phyloP scores from a whole-genome alignment of 2,888 invertebrate genomes.

The Cacoxenus indagator region DNA sequence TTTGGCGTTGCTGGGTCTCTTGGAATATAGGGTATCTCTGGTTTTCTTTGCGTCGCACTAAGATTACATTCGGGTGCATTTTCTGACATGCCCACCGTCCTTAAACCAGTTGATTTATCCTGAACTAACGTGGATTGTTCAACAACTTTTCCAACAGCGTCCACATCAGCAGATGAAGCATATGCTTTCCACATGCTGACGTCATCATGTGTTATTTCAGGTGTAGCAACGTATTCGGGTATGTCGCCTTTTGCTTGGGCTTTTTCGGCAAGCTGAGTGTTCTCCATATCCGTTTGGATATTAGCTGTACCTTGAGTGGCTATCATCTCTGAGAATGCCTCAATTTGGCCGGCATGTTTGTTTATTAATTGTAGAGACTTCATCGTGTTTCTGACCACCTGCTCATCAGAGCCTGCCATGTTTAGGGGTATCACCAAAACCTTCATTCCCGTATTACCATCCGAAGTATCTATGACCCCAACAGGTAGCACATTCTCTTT shows the following conservation, averaged over 20 bases:
- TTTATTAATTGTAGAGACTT: slow-evolving; percentile 50
- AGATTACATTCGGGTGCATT: too few species aligned
- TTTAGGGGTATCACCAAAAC: slow-evolving; percentile 59
- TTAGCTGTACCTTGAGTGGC: slow-evolving; percentile 21
- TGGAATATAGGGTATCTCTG: too few species aligned
- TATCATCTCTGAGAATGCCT: slow-evolving; percentile 42
- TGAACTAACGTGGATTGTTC: background rate
- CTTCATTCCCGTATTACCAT: slow-evolving; percentile 39
- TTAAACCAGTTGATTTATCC: too few species aligned
- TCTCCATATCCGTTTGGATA: background rate
- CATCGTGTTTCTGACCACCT: slow-evolving; percentile 46
- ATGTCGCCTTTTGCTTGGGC: background rate
- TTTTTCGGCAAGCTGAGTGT: background rate
- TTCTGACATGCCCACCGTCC: too few species aligned
- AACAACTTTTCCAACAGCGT: slow-evolving; percentile 34
- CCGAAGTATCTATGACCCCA: slow-evolving; percentile 29
- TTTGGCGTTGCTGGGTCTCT: too few species aligned
- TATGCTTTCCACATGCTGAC: slow-evolving; percentile 30
- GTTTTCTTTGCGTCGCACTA: too few species aligned
- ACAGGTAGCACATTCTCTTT: slow-evolving; percentile 7
- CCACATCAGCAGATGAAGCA: slow-evolving; percentile 10
- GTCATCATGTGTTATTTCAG: slow-evolving; percentile 1
- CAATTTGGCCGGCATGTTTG: slow-evolving; percentile 50
- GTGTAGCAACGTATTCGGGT: background rate
- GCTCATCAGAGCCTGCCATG: slow-evolving; percentile 44